Base-by-base conservation (phyloP, 2,888 invertebrate genomes). In the Bibio marci region DNA sequence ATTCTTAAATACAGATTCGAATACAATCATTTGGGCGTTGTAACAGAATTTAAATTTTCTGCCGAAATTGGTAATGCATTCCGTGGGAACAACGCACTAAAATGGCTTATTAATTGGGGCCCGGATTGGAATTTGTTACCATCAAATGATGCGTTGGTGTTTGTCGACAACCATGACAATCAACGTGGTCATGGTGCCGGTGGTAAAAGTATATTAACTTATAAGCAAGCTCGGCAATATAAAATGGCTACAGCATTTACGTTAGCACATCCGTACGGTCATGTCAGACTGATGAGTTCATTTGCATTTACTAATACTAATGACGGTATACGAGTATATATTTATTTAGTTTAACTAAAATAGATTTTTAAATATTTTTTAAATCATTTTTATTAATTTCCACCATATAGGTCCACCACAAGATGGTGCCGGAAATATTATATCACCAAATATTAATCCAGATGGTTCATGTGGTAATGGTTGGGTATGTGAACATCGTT, bases 161-260 rank as follows among this genome's bases (percentile, higher is more conserved):
- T 90, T 53, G 72, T 90, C 37, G 90, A 90, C 53, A 92, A 92
- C 59, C 91, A 92, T 52, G 92, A 92, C 56, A 87, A 82, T 52
- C 88, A 90, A 56, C 69, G 91, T 50, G 80, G 78, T 5, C 73
- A 77, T 45, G 76, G 76, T 37, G 75, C 70, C 35, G 65, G 62
- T 8, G 70, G 69, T 35, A 67, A 63, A 7, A 52, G 58, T 37
- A 71, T 81, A 34, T 63, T 85, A 5, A 82, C 76, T 3, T 73
- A 81, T 58, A 80, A 80, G 51, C 55, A 62, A 1, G 28, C 78
- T 0, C 74, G 65, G 48, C 63, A 65, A 30, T 85, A 85, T 59
- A 85, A 76, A 59, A 76, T 69, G 65, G 91, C 88, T 1, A 76
- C 75, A 3, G 85, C 83, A 1, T 91, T 88, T 58, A 85, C 81